Evolutionary conservation across 2,888 invertebrate genomes (phyloP).

Genomic region (Agrilus biguttatus): DNA sequence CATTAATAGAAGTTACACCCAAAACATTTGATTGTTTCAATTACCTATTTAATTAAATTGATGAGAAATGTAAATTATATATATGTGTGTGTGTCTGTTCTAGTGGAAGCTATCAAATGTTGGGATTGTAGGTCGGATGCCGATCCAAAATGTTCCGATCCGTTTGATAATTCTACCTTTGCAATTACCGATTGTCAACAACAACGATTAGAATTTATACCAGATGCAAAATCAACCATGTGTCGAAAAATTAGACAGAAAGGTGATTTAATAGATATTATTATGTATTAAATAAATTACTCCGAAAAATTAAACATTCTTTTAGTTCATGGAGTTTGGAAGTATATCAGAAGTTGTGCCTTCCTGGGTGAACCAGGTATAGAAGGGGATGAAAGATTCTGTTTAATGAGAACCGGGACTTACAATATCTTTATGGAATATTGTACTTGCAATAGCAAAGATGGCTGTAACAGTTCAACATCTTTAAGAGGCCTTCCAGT

Average conservation of each 20-base stretch:
- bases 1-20: background rate
- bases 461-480: conserved; percentile 67
- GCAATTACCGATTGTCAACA: conserved; percentile 55
- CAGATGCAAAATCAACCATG: conserved; percentile 63
- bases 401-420: conserved; percentile 78
- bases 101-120: conserved; percentile 63
- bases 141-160: conserved; percentile 83
- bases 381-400: conserved; percentile 78
- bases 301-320: background rate
- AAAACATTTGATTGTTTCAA: background rate
- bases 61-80: background rate
- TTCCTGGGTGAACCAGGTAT: conserved; percentile 84
- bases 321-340: conserved; percentile 74
- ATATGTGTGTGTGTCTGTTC: too few species aligned
- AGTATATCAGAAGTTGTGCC: conserved; percentile 77
- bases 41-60: background rate
- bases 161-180: conserved; percentile 78
- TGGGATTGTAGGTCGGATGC: conserved; percentile 83
- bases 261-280: conserved; percentile 36
- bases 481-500: conserved; percentile 2
- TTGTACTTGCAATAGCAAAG: conserved; percentile 85
- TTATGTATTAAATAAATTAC: too few species aligned
- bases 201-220: conserved; percentile 38
- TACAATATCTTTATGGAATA: conserved; percentile 90
- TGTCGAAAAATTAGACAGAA: conserved; percentile 86